Base-by-base conservation (phyloP, 2,113 vertebrate species). In the Neolamprologus variostigma region DNA sequence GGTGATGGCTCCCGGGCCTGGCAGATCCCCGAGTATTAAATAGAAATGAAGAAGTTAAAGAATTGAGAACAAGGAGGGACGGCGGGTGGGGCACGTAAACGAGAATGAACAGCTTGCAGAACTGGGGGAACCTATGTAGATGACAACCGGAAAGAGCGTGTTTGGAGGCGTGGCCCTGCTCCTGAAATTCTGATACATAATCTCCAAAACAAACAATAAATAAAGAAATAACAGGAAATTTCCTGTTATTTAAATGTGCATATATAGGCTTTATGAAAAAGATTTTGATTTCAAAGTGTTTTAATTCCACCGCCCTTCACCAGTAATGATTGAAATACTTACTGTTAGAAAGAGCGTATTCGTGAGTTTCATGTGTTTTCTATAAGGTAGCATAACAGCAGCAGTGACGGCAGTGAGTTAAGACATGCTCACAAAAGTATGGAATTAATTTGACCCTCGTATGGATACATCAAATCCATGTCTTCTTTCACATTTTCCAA, bases 41-140 rank as follows among this genome's bases (percentile, higher is more conserved):
- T 16, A 59, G 55, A 59, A 59, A 16, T 16, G 55, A 59, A 59
- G 8, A 59, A 59, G 55, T 59, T 59, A 59, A 59, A 59, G 8
- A 59, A 59, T 0, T 59, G 4, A 59, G 8, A 28, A 16, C 23
- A 28, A 9, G 55, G 13, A 16, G 55, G 23, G 7, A 9, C 1
- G 2, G 13, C 9, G 13, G 4, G 23, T 16, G 23, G 55, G 23
- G 13, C 7, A 28, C 23, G 2, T 59, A 59, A 59, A 59, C 3
- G 3, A 59, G 23, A 59, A 59, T 59, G 55, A 59, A 16, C 55
- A 59, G 4, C 23, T 59, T 59, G 23, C 55, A 59, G 55, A 59
- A 59, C 13, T 16, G 23, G 23, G 55, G 55, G 7, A 59, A 59
- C 23, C 55, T 59, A 9, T 59, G 8, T 59, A 59, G 23, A 59